Conservation (phyloP, 2,888 invertebrate genomes). For the Acronicta leporina region DNA sequence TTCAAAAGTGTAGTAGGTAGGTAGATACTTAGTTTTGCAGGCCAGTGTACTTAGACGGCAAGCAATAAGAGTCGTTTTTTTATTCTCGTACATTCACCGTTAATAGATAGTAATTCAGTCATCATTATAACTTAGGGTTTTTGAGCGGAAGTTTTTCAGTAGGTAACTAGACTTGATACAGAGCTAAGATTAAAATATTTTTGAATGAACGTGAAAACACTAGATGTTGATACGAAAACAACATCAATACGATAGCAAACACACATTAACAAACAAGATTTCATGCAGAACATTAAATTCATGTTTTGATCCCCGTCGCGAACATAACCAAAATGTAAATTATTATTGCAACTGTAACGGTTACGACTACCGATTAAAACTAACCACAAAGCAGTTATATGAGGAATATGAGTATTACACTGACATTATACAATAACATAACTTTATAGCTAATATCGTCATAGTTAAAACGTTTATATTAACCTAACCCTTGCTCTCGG, state of each 20-base stretch:
- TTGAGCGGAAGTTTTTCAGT: no score
- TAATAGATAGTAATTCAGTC: no score
- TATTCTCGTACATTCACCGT: no score
- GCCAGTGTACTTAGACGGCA: no score
- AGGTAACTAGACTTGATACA: no score
- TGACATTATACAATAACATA: constrained; percentile 36
- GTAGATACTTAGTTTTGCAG: no score
- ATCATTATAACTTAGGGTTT: no score
- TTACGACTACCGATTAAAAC: constrained; percentile 84
- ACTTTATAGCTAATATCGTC: constrained; percentile 70
- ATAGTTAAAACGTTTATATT: constrained; percentile 69
- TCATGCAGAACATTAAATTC: constrained; percentile 72
- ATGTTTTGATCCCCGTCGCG: constrained; percentile 75
- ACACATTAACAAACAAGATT: constrained; percentile 70
- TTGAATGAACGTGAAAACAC: not conserved
- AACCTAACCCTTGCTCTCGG: constrained; percentile 67
- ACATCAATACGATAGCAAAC: constrained; percentile 53
- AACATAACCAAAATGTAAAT: constrained; percentile 78
- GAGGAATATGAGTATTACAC: constrained; percentile 53
- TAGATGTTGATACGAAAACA: constrained; percentile 72
- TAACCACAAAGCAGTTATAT: constrained; percentile 73
- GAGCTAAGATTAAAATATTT: not conserved
- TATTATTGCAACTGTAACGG: constrained; percentile 85
- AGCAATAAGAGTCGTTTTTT: no score
- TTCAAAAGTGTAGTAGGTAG: no score